Conservation (phyloP, 1,140 invertebrate species). For the Drosophila chauvacae region DNA sequence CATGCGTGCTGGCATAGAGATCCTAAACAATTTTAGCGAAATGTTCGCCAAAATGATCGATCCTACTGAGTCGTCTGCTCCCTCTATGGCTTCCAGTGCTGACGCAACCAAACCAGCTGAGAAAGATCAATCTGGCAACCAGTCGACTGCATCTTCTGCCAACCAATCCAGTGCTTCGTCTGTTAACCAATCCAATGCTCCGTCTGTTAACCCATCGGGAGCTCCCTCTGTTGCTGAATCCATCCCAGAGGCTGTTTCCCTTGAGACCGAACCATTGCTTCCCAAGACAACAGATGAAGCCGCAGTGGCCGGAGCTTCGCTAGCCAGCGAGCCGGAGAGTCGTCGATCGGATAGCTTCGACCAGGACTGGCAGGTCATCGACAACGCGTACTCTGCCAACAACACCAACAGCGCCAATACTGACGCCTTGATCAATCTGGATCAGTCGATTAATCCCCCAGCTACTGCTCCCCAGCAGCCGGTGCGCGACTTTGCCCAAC, state of each 20-base stretch:
- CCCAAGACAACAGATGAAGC: background rate
- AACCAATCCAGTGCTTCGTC: constrained; percentile 5
- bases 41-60: constrained; percentile 83
- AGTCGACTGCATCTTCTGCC: constrained; percentile 15
- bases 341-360: constrained; percentile 67
- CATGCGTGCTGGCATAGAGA: constrained; percentile 76
- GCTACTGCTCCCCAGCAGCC: constrained; percentile 28
- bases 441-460: constrained; percentile 13
- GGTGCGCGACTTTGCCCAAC: constrained; percentile 45
- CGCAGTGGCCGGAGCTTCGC: background rate
- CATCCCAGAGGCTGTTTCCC: constrained; percentile 10
- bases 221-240: constrained; percentile 20
- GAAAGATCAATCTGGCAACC: constrained; percentile 23
- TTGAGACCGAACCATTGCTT: constrained; percentile 26
- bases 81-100: constrained; percentile 14
- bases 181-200: background rate
- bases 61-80: constrained; percentile 49
- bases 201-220: background rate
- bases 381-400: constrained; percentile 43
- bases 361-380: constrained; percentile 74
- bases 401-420: constrained; percentile 35
- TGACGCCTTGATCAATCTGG: constrained; percentile 64
- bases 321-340: constrained; percentile 6
- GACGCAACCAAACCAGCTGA: constrained; percentile 24
- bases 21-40: constrained; percentile 79